A percentile compares a stretch with the other conserved stretches of the same genome.
These are phyloP conservation scores for Lumbricus terrestris DNA, from an alignment of 2,888 invertebrate species.

Conservation along the genomic window DNA sequence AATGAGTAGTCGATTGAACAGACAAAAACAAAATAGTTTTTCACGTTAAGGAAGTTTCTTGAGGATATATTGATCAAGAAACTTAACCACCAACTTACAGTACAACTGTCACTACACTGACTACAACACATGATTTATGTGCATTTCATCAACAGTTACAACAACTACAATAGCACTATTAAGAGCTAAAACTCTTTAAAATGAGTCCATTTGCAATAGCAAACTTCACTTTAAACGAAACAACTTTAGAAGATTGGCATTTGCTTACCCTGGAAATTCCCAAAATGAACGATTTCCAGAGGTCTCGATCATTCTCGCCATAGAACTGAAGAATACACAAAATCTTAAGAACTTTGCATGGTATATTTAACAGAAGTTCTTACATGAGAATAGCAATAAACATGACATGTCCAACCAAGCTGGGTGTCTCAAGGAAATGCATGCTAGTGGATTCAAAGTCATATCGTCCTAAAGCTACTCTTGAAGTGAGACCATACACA, in stretches of 20 bases:
- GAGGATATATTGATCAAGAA: too few species aligned
- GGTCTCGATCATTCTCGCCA: slow-evolving; percentile 36
- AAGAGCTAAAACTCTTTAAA: too few species aligned
- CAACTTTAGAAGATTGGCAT: not conserved
- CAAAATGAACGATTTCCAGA: slow-evolving; percentile 39
- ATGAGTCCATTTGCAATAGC: too few species aligned
- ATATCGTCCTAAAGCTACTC: too few species aligned
- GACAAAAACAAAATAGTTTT: too few species aligned
- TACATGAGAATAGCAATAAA: too few species aligned
- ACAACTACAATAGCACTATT: not conserved
- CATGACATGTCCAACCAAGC: too few species aligned
- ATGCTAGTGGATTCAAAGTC: too few species aligned
- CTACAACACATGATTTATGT: not conserved
- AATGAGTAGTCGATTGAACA: too few species aligned
- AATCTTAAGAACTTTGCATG: not conserved
- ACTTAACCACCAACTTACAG: not conserved
- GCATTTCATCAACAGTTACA: not conserved
- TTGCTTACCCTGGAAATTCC: slow-evolving; percentile 37
- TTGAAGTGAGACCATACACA: too few species aligned
- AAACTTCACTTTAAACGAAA: not conserved
- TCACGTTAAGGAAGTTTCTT: too few species aligned
- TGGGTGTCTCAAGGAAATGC: too few species aligned
- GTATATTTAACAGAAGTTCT: not conserved
- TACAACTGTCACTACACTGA: not conserved
- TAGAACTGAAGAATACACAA: slow-evolving; percentile 34